Base-by-base conservation (phyloP, 2,888 invertebrate genomes). In the Nymphalis urticae region DNA sequence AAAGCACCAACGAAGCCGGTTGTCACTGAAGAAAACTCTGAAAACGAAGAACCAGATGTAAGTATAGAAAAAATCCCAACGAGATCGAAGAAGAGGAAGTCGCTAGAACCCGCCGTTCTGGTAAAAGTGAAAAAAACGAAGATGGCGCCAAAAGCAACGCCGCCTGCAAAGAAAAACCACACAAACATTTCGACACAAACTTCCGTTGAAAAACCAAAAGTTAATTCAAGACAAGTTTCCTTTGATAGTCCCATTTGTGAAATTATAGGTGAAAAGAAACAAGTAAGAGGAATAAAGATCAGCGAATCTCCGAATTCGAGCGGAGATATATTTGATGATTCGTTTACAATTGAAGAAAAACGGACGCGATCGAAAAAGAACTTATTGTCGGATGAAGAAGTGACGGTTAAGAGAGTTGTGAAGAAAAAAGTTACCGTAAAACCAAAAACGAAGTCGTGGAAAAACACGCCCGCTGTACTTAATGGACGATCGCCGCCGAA, bases 301-400 rank as follows among this genome's bases (percentile, higher is more conserved):
- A 75, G 58, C 42, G 36, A 75, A 19, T 83, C 82, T 0, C 79
- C 80, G 0, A 84, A 91, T 69, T 85, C 89, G 0, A 92, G 93
- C 62, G 84, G 81, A 0, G 93, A 93, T 66, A 87, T 93, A 5
- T 92, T 93, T 53, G 93, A 92, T 0, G 92, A 93, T 72, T 90
- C 93, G 0, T 87, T 87, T 50, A 82, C 77, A 2, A 80, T 87
- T 5, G 85, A 88, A 62, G 85, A 85, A 48, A 88, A 85, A 48
- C 90, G 87, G 72, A 79, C 85, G 0, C 90, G 85, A 67, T 84
- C 87, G 1, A 89, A 79, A 71, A 86, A 84, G 58, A 87, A 83
- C 67, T 75, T 93, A 65, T 68, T 89, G 2, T 81, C 90, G 0
- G 80, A 87, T 48, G 83, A 90, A 66, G 85, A 88, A 56, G 80